Evolutionary conservation across 2,113 vertebrate genomes (phyloP), one percentile per base, ranked within the genome.

Genomic region (Lophius piscatorius): DNA sequence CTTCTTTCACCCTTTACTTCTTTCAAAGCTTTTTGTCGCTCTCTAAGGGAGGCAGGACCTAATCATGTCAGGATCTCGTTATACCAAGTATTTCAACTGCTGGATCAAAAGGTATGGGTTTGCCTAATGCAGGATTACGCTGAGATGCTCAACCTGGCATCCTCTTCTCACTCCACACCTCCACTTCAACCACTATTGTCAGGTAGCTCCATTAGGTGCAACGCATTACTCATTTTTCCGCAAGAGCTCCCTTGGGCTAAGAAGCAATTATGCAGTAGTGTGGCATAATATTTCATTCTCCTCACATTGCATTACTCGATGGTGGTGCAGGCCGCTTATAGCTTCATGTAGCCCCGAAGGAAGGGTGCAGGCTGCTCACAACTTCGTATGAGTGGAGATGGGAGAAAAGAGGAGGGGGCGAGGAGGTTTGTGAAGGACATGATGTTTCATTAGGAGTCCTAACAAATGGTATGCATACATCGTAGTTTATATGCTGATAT

Each of bases 221-320:
- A 78, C 72, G 74, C 86, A 84, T 83, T 85, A 81, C 89, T 91
- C 87, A 85, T 90, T 92, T 88, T 90, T 87, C 88, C 61, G 61
- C 89, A 91, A 90, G 88, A 87, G 89, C 81, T 92, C 89, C 88
- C 90, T 17, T 79, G 89, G 87, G 90, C 85, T 81, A 76, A 84
- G 84, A 89, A 76, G 90, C 90, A 90, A 91, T 92, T 91, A 91
- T 90, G 85, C 88, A 88, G 90, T 62, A 74, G 82, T 84, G 82
- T 84, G 84, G 89, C 83, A 81, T 90, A 88, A 90, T 91, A 91
- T 91, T 91, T 92, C 86, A 91, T 89, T 90, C 80, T 70, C 76
- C 68, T 85, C 86, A 76, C 84, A 77, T 86, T 67, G 81, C 80
- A 82, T 83, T 85, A 81, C 69, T 72, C 47, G 45, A 59, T 14